Conservation (phyloP, 2,113 vertebrate genomes). For the Calyptommatus sinebrachiatus region DNA sequence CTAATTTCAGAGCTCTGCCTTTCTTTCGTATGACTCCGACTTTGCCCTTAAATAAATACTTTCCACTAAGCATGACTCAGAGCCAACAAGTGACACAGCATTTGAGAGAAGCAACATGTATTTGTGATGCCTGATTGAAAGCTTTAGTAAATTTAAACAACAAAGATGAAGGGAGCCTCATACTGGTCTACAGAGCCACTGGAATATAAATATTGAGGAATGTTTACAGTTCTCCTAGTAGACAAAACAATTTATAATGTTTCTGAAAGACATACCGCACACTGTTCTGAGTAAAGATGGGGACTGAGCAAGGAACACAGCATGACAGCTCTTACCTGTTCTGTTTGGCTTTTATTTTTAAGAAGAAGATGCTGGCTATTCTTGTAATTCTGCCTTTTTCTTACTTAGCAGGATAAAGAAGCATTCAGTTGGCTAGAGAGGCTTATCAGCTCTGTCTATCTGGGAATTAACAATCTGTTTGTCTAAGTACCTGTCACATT, state of each 20-base stretch:
- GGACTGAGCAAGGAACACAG: not conserved
- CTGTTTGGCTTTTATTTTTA: slow-evolving; percentile 36
- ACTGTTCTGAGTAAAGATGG: not conserved
- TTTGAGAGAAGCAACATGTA: not conserved
- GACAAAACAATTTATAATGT: not conserved
- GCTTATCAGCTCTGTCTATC: slow-evolving; percentile 67
- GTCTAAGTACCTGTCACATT: slow-evolving; percentile 63
- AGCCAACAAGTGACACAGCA: not conserved
- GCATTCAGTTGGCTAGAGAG: slow-evolving; percentile 60
- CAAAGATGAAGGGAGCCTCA: fast-evolving
- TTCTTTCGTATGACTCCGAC: not conserved
- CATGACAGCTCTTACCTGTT: not conserved
- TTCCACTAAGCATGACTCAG: no score
- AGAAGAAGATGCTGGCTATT: slow-evolving; percentile 33
- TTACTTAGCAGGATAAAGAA: slow-evolving; percentile 48
- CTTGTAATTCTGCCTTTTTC: slow-evolving; percentile 28
- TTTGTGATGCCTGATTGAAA: fast-evolving
- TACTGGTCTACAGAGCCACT: fast-evolving
- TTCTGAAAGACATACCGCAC: fast-evolving
- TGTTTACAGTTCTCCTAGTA: slow-evolving; percentile 7
- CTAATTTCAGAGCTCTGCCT: not conserved
- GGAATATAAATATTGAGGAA: fast-evolving
- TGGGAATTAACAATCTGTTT: slow-evolving; percentile 61
- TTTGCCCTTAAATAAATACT: not conserved
- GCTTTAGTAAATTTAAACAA: fast-evolving